A percentile compares a stretch with the other conserved stretches of the same genome.
Evolutionary conservation across 1,140 invertebrate species (phyloP).

Genomic region (Sinonovacula constricta): DNA sequence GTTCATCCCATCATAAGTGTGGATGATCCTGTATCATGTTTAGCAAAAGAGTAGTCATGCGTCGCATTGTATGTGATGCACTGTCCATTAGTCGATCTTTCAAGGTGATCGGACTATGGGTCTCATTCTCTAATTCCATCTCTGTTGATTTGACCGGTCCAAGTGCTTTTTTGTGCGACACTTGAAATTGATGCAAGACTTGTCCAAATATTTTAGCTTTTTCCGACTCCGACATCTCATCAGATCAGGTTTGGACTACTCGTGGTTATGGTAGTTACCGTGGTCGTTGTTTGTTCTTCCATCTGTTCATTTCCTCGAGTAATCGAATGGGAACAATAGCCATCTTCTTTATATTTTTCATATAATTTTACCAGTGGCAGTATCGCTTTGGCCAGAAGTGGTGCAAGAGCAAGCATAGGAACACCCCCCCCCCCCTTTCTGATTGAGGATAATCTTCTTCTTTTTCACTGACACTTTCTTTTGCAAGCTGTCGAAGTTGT

Average conservation of each 20-base stretch:
- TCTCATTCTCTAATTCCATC: too few relatives aligned
- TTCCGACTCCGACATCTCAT: constrained; percentile 10
- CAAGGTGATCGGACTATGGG: background rate
- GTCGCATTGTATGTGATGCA: background rate
- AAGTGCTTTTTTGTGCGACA: constrained; percentile 19
- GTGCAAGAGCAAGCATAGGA: background rate
- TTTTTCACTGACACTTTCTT: constrained; percentile 10
- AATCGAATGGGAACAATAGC: background rate
- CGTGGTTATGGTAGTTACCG: background rate
- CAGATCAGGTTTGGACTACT: background rate
- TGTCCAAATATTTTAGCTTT: constrained; percentile 11
- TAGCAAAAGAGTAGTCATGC: constrained; percentile 15
- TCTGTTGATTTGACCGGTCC: background rate
- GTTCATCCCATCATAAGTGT: background rate
- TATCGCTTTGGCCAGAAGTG: background rate
- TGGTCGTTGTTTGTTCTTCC: background rate
- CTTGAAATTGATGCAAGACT: constrained; percentile 7
- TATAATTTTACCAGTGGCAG: background rate
- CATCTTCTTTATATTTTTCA: background rate
- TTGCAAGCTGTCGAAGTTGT: constrained; percentile 4
- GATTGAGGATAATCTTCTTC: constrained; percentile 6
- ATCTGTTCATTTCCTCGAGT: background rate
- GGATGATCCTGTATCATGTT: constrained; percentile 10
- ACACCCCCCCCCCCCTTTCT: constrained; percentile 8
- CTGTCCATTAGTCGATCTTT: constrained; percentile 3